A percentile compares a stretch with the other conserved stretches of the same genome.
Conservation (phyloP, 2,888 invertebrate species). For the Rotaria socialis region DNA sequence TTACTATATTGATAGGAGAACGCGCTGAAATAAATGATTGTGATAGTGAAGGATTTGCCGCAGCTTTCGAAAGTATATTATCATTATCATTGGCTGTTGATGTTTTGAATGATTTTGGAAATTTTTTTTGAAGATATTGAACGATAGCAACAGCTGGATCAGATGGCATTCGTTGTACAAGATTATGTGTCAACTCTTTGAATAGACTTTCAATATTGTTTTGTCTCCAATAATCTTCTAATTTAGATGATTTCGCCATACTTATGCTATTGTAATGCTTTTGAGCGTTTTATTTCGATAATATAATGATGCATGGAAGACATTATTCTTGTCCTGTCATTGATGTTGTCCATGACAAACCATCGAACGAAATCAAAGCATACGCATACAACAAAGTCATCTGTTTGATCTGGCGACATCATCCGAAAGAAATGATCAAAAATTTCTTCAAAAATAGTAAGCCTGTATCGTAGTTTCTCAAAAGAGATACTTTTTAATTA, state of each 20-base stretch:
- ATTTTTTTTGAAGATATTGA: conserved; percentile 29
- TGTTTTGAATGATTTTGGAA: background rate
- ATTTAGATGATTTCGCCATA: background rate
- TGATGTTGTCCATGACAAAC: background rate
- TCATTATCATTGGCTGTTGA: background rate
- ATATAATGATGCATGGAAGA: background rate
- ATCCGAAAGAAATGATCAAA: background rate
- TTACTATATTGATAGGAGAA: background rate
- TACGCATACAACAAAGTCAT: background rate
- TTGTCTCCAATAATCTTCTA: conserved; percentile 24
- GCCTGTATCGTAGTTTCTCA: no score
- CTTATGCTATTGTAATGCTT: background rate
- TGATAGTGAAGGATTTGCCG: background rate
- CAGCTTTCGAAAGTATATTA: background rate
- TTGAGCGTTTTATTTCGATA: background rate
- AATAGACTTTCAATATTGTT: conserved; percentile 1
- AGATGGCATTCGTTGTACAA: conserved; percentile 12
- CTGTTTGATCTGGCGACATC: background rate
- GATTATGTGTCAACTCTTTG: background rate
- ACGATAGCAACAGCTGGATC: background rate
- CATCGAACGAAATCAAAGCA: background rate
- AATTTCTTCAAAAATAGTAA: no score
- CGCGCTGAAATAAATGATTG: background rate
- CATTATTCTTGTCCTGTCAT: background rate
- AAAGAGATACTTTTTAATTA: no score